phyloP scores from a whole-genome alignment of 2,888 invertebrate species.

The Microdon myrmicae region DNA sequence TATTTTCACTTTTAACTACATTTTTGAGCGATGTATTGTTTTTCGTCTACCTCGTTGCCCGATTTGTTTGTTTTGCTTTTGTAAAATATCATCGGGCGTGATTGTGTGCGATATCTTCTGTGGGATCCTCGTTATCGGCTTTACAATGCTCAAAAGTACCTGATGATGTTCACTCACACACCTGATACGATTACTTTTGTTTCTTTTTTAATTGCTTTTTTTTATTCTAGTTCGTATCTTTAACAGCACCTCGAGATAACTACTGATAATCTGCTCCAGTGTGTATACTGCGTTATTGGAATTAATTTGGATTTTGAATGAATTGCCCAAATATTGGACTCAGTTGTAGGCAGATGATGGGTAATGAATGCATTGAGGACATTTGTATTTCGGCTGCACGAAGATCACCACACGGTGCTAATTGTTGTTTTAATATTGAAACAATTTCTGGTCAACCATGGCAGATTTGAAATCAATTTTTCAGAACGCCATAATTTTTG shows the following conservation, averaged over 20 bases:
- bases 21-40: slow-evolving; percentile 47
- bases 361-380: neutral
- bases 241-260: slow-evolving; percentile 14
- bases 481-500: no score
- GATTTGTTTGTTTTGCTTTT: slow-evolving; percentile 15
- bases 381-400: no score
- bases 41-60: slow-evolving; percentile 6
- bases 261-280: slow-evolving; percentile 14
- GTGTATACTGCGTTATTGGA: slow-evolving; percentile 10
- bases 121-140: slow-evolving; percentile 48
- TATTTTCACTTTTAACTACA: slow-evolving; percentile 47
- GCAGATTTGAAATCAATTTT: no score
- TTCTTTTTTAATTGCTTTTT: neutral
- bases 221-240: neutral
- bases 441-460: no score
- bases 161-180: slow-evolving; percentile 9
- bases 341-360: no score
- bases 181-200: neutral
- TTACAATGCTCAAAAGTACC: slow-evolving; percentile 26
- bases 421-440: no score
- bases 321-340: slow-evolving; percentile 7
- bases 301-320: slow-evolving; percentile 23
- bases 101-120: slow-evolving; percentile 43
- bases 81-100: slow-evolving; percentile 10
- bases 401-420: no score